These are phyloP conservation scores for Drosophila multiciliata DNA, from an alignment of 2,888 invertebrate genomes.

Conservation along the genomic window DNA sequence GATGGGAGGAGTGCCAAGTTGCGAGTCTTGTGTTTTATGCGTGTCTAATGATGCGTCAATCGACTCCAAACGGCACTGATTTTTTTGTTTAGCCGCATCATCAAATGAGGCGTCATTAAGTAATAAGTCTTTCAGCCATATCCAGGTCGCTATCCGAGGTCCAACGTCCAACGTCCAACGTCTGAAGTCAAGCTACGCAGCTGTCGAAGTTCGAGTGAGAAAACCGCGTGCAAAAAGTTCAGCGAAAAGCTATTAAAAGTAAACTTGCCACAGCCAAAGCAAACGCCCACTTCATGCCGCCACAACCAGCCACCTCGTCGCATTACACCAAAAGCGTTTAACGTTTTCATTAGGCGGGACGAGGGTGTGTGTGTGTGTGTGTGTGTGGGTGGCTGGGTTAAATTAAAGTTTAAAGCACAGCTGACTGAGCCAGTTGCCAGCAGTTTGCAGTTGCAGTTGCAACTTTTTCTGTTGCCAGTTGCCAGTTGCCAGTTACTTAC, in stretches of 20 bases:
- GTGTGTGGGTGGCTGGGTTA: background rate
- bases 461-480: conserved; percentile 22
- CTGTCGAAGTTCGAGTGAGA: conserved; percentile 10
- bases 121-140: conserved; percentile 68
- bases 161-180: background rate
- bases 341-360: conserved; percentile 65
- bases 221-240: conserved; percentile 32
- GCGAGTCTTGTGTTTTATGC: conserved; percentile 45
- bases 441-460: conserved; percentile 32
- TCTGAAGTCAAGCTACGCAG: background rate
- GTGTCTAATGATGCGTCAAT: conserved; percentile 72
- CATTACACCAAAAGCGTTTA: conserved; percentile 47
- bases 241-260: conserved; percentile 70
- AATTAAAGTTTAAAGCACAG: conserved; percentile 48
- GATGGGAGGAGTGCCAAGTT: background rate
- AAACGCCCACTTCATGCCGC: background rate
- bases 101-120: conserved; percentile 76
- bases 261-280: conserved; percentile 15
- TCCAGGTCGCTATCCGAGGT: conserved; percentile 12
- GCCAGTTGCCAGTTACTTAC: conserved; percentile 19
- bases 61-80: conserved; percentile 16
- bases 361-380: background rate
- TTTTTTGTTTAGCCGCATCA: conserved; percentile 64
- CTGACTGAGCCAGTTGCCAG: conserved; percentile 29
- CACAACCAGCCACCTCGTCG: background rate